phyloP scores from a whole-genome alignment of 92 coral and sea anemone genomes.

The Isaurus tuberculatus region DNA sequence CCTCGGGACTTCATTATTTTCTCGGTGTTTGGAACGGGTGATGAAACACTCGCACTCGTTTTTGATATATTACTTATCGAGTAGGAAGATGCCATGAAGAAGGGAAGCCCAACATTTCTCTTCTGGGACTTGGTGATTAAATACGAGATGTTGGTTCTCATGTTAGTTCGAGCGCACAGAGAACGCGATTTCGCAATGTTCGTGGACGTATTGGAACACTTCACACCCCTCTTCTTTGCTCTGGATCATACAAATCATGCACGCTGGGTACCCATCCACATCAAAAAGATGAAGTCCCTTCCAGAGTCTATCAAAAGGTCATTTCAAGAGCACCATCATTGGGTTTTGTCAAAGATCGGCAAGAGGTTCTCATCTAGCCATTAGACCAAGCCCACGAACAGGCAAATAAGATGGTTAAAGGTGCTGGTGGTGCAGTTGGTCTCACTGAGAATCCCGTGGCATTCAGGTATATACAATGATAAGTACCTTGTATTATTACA shows the following conservation, averaged over 20 bases:
- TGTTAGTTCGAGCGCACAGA: slow-evolving; percentile 43
- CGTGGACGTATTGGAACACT: slow-evolving; percentile 56
- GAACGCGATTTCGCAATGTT: slow-evolving; percentile 40
- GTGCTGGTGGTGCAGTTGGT: slow-evolving; percentile 66
- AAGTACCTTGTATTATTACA: too few relatives aligned
- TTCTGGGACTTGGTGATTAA: slow-evolving; percentile 34
- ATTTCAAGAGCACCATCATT: slow-evolving; percentile 61
- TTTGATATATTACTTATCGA: too few relatives aligned
- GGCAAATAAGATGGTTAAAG: slow-evolving; percentile 48
- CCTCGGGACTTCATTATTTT: too few relatives aligned
- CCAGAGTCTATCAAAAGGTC: slow-evolving; percentile 46
- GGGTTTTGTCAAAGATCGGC: slow-evolving; percentile 71
- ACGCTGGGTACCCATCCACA: slow-evolving; percentile 68
- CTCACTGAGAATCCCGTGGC: slow-evolving; percentile 55
- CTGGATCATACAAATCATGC: slow-evolving; percentile 71
- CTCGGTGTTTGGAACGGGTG: too few relatives aligned
- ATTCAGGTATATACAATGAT: background rate
- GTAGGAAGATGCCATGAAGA: slow-evolving; percentile 40
- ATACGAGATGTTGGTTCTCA: slow-evolving; percentile 49
- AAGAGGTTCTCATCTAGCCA: slow-evolving; percentile 60
- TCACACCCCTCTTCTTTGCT: slow-evolving; percentile 58
- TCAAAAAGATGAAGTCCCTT: slow-evolving; percentile 73
- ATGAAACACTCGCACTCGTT: too few relatives aligned
- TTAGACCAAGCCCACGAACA: slow-evolving; percentile 76
- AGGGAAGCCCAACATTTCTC: slow-evolving; percentile 46